Percentiles rank a stretch among this genome's conserved stretches.
Conservation (phyloP, 2,888 invertebrate species). For the Folsomia manolachei region DNA sequence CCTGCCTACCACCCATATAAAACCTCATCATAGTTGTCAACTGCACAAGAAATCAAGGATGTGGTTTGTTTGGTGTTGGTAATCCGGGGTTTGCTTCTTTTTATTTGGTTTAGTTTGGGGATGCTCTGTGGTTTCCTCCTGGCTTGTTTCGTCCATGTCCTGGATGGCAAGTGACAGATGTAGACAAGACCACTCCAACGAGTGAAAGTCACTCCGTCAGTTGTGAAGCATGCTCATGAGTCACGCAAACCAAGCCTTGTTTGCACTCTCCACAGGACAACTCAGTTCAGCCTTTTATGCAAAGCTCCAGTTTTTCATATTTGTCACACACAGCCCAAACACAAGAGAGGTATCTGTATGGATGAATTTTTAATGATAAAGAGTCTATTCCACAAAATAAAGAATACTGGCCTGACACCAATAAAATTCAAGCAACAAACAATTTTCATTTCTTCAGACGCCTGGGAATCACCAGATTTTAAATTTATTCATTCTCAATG, state of each 20-base stretch:
- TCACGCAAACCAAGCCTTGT: not conserved
- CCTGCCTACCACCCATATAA: no score
- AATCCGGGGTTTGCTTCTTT: not conserved
- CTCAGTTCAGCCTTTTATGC: conserved; percentile 5
- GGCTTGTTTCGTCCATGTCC: no score
- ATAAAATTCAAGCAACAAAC: not conserved
- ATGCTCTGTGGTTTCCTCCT: no score
- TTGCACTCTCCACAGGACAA: no score
- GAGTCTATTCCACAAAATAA: no score
- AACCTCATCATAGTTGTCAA: not conserved
- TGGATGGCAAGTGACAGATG: conserved; percentile 9
- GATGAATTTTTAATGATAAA: not conserved
- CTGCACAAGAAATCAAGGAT: not conserved
- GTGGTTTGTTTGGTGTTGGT: not conserved
- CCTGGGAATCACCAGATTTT: no score
- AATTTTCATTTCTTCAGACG: not conserved
- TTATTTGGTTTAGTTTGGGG: not conserved
- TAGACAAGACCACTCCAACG: not conserved
- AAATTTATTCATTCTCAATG: no score
- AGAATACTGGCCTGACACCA: no score
- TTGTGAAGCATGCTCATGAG: conserved; percentile 11
- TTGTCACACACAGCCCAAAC: conserved; percentile 5
- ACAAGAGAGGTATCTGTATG: not conserved
- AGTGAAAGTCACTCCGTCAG: conserved; percentile 13
- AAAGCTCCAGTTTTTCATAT: conserved; percentile 18